phyloP scores from a whole-genome alignment of 2,888 invertebrate genomes.

The Sminthurinus aureus region DNA sequence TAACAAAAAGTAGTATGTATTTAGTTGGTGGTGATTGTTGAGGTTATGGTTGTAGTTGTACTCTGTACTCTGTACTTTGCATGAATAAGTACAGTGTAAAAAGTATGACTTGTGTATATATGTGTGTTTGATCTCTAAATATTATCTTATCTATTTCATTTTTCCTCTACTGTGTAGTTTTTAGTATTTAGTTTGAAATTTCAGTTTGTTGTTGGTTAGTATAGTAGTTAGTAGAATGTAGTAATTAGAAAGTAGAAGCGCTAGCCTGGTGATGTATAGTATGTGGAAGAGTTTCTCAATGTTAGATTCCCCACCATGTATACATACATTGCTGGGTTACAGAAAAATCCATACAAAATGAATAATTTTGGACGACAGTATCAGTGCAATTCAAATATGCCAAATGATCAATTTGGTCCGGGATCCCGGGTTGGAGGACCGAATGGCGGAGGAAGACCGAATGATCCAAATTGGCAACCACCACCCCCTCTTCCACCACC shows the following conservation, averaged over 20 bases:
- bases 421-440: too few species aligned
- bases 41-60: too few species aligned
- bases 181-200: neutral
- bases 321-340: slow-evolving; percentile 62
- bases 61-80: too few species aligned
- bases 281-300: slow-evolving; percentile 28
- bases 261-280: slow-evolving; percentile 31
- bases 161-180: too few species aligned
- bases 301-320: slow-evolving; percentile 25
- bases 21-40: too few species aligned
- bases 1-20: too few species aligned
- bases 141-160: too few species aligned
- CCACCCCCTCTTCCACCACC: slow-evolving; percentile 49
- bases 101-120: too few species aligned
- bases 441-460: too few species aligned
- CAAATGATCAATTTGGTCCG: neutral
- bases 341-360: slow-evolving; percentile 90
- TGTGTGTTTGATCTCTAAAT: too few species aligned
- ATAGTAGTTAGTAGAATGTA: neutral
- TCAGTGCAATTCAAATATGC: slow-evolving; percentile 48
- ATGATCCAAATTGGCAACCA: slow-evolving; percentile 54
- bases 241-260: slow-evolving; percentile 9
- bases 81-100: too few species aligned
- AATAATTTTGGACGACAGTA: slow-evolving; percentile 72
- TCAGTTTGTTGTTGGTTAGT: neutral